Conservation (phyloP, 2,113 vertebrate species). For the Corythoichthys haematopterus region DNA sequence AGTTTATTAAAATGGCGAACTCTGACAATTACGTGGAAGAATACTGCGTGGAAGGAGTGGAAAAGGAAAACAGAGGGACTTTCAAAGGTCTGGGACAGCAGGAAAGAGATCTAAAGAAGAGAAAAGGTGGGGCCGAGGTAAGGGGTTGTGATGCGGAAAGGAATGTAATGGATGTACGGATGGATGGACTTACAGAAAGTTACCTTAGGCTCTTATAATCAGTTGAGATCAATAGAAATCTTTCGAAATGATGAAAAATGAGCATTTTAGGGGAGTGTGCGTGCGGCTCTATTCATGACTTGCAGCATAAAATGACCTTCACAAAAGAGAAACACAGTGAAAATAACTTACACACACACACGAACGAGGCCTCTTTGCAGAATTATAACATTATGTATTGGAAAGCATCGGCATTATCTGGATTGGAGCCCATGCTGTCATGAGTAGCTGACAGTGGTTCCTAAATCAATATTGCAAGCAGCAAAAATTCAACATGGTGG, state of each 20-base stretch:
- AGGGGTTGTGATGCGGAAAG: constrained; percentile 57
- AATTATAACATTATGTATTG: constrained; percentile 3
- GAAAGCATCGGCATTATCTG: background rate
- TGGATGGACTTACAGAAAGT: background rate
- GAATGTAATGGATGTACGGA: constrained; percentile 57
- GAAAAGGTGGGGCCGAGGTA: constrained; percentile 18
- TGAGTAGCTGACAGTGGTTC: constrained; percentile 5
- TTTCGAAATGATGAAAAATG: background rate
- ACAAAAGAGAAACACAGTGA: background rate
- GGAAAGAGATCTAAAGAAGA: constrained; percentile 25
- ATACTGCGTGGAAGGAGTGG: constrained; percentile 42
- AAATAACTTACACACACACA: background rate
- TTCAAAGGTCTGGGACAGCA: constrained; percentile 45
- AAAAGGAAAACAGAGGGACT: constrained; percentile 22
- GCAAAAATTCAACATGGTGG: constrained; percentile 5
- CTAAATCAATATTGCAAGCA: constrained; percentile 11
- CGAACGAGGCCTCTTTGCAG: background rate
- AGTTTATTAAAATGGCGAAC: constrained; percentile 25
- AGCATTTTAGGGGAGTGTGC: background rate
- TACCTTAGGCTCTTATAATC: background rate
- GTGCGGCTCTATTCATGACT: background rate
- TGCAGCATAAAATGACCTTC: constrained; percentile 16
- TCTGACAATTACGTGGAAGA: constrained; percentile 44
- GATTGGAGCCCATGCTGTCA: background rate
- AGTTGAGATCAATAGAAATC: background rate